These are phyloP conservation scores for Phainopepla nitens DNA, from an alignment of 2,113 vertebrate genomes.

Conservation along the genomic window DNA sequence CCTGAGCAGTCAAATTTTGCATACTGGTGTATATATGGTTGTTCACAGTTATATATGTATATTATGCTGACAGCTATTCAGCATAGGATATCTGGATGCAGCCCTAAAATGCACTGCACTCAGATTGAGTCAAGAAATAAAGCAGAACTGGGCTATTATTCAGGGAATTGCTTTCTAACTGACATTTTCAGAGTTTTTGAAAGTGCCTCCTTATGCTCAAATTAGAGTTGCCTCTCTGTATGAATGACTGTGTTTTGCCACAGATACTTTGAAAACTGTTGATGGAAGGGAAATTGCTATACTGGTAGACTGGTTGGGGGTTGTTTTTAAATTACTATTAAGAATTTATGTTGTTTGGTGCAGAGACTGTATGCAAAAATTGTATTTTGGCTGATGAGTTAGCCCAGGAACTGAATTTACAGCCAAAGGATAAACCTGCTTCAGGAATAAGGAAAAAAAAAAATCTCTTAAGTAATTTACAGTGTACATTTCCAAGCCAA, in stretches of 20 bases:
- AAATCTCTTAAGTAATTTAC: not conserved
- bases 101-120: not conserved
- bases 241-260: not conserved
- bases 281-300: not conserved
- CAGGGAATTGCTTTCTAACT: not conserved
- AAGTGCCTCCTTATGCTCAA: not conserved
- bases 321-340: not conserved
- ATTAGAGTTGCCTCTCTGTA: not conserved
- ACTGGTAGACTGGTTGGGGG: not conserved
- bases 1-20: not conserved
- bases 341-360: not conserved
- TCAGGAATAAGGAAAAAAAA: not conserved
- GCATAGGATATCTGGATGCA: not conserved
- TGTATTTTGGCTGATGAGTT: not conserved
- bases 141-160: not conserved
- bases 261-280: not conserved
- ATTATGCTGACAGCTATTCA: not conserved
- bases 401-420: not conserved
- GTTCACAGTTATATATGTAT: not conserved
- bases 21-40: not conserved
- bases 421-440: not conserved
- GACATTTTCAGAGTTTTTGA: not conserved
- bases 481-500: conserved; percentile 6
- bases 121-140: not conserved
- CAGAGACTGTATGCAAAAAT: not conserved